phyloP scores from a whole-genome alignment of 2,888 invertebrate genomes.

The Taphrorychus bicolor region DNA sequence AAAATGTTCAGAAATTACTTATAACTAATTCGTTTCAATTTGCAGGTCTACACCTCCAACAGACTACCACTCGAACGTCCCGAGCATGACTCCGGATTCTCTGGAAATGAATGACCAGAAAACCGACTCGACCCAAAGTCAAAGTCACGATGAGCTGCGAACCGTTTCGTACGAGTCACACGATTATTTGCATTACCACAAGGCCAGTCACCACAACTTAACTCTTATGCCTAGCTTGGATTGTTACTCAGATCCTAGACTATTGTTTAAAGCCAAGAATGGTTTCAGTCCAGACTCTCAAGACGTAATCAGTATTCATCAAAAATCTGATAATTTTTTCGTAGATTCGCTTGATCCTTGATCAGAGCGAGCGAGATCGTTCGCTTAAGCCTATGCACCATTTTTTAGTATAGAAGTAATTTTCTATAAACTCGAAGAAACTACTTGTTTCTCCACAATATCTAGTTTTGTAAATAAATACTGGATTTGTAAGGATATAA shows the following conservation, averaged over 20 bases:
- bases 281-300: background rate
- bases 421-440: background rate
- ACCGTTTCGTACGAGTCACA: conserved; percentile 32
- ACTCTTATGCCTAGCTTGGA: conserved; percentile 15
- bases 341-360: conserved; percentile 52
- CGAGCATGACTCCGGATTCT: conserved; percentile 58
- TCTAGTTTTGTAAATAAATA: too few species aligned
- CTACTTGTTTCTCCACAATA: too few species aligned
- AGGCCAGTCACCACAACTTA: conserved; percentile 26
- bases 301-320: background rate
- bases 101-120: conserved; percentile 48
- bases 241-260: conserved; percentile 40
- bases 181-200: conserved; percentile 22
- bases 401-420: background rate
- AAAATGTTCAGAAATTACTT: background rate
- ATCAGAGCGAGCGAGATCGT: background rate
- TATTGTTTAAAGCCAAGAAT: background rate
- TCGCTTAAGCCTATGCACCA: background rate
- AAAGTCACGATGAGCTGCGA: conserved; percentile 26
- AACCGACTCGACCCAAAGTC: background rate
- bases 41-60: conserved; percentile 28
- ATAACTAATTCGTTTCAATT: background rate
- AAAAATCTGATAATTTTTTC: conserved; percentile 42
- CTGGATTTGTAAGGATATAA: too few species aligned
- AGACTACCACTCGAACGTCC: conserved; percentile 39